Evolutionary conservation across 30 jellyfish, hydroid and myxozoan species (phyloP), one percentile per base, ranked within the genome.

Genomic region (Aurelia sp.): DNA sequence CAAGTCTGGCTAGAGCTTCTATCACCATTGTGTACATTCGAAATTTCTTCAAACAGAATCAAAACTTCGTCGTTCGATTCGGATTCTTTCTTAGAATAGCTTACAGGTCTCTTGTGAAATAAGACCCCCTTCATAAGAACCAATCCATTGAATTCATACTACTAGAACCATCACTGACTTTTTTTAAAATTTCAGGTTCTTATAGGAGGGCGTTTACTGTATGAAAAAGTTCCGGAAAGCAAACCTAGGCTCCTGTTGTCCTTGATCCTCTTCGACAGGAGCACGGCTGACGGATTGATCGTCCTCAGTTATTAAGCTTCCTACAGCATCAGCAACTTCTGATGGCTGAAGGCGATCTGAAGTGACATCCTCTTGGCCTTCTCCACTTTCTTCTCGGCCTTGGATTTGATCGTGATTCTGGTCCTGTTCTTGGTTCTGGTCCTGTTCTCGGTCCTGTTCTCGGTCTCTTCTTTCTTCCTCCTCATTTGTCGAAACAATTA

Each of bases 401-500:
- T 19, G 72, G 57, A 27, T 0, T 0, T 27, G 1, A 17, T 33
- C n/a, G n/a, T n/a, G n/a, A n/a, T n/a, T n/a, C n/a, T n/a, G n/a
- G n/a, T n/a, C n/a, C n/a, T n/a, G n/a, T n/a, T n/a, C 76, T 13
- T 59, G 67, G 1, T 84, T 76, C 12, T 40, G 15, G 9, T 18
- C 31, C 20, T 4, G 86, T 13, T 62, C 87, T 4, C 0, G 59
- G 0, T 27, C 76, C 15, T 79, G 73, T 22, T 13, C 52, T 11
- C 21, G 13, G 8, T 58, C 76, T 18, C 37, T 74, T 21, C 60
- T 22, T 21, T 61, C 76, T 52, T 77, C 88, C 31, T 77, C 78
- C 17, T 50, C 48, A 12, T 13, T 51, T 3, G 88, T 16, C 0
- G 87, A 80, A 11, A 90, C 74, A 30, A 87, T 73, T n/a, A 78